These are phyloP conservation scores for Cygnus buccinator DNA, from an alignment of 2,113 vertebrate species.

Conservation along the genomic window DNA sequence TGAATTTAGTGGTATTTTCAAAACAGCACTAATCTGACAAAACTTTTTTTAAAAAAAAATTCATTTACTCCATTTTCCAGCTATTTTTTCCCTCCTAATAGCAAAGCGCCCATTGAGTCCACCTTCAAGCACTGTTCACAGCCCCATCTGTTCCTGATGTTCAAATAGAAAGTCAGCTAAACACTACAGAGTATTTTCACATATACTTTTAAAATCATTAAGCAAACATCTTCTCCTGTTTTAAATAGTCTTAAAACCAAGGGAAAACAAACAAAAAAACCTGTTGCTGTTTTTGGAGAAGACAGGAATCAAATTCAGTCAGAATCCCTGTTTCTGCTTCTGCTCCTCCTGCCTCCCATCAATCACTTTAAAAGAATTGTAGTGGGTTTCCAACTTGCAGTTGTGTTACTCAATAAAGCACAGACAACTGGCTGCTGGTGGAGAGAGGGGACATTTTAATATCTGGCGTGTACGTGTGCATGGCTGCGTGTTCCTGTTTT, in stretches of 20 bases:
- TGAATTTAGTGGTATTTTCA: conserved; percentile 33
- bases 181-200: neutral
- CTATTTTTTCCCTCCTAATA: conserved; percentile 9
- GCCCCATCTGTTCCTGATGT: neutral
- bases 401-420: conserved; percentile 65
- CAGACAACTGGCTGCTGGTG: conserved; percentile 39
- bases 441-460: neutral
- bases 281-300: neutral
- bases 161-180: neutral
- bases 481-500: conserved; percentile 35
- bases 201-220: conserved; percentile 12
- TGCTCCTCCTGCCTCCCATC: neutral
- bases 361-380: conserved; percentile 49
- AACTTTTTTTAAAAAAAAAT: conserved; percentile 25
- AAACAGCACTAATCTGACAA: conserved; percentile 42
- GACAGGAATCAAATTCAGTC: neutral
- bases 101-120: neutral
- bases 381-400: conserved; percentile 21
- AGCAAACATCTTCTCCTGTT: neutral
- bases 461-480: neutral
- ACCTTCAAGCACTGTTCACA: conserved; percentile 26
- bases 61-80: conserved; percentile 43
- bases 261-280: fast-evolving
- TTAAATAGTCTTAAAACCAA: neutral
- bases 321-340: neutral